Conservation (phyloP, 92 coral and sea anemone species). For the Porites divaricata region DNA sequence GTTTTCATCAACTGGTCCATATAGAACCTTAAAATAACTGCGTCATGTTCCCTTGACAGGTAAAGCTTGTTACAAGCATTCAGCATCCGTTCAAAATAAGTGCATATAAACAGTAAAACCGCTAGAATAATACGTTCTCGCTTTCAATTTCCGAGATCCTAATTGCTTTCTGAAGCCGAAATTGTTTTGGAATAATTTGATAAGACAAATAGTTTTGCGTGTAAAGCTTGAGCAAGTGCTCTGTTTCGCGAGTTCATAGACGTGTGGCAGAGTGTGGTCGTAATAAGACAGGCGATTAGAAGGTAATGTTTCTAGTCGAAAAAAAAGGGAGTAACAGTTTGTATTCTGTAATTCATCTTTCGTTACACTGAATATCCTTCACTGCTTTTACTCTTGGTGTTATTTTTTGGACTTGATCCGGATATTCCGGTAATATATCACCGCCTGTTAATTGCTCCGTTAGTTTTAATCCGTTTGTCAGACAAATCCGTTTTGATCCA, state of each 20-base stretch:
- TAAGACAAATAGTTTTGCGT: slow-evolving; percentile 3
- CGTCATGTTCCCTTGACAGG: too few species aligned
- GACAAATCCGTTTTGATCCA: slow-evolving; percentile 49
- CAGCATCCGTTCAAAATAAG: neutral
- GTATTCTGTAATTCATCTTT: neutral
- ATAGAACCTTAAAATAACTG: too few species aligned
- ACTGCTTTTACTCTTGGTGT: neutral
- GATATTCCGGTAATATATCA: neutral
- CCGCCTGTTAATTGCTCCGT: slow-evolving; percentile 6
- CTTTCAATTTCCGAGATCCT: neutral
- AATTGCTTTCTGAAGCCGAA: neutral
- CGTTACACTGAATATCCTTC: slow-evolving; percentile 3
- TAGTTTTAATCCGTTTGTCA: slow-evolving; percentile 26
- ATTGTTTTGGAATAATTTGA: neutral
- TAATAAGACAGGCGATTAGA: neutral
- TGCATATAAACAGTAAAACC: neutral
- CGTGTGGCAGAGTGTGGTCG: neutral
- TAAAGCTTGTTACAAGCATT: neutral
- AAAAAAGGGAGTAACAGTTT: neutral
- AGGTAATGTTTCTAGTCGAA: too few species aligned
- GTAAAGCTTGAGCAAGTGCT: neutral
- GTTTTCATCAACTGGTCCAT: too few species aligned
- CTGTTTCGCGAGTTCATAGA: neutral
- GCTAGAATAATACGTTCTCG: slow-evolving; percentile 25
- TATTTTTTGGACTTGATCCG: neutral